Evolutionary conservation across 1,140 invertebrate species (phyloP).

Genomic region (Drosophila mojavensis): DNA sequence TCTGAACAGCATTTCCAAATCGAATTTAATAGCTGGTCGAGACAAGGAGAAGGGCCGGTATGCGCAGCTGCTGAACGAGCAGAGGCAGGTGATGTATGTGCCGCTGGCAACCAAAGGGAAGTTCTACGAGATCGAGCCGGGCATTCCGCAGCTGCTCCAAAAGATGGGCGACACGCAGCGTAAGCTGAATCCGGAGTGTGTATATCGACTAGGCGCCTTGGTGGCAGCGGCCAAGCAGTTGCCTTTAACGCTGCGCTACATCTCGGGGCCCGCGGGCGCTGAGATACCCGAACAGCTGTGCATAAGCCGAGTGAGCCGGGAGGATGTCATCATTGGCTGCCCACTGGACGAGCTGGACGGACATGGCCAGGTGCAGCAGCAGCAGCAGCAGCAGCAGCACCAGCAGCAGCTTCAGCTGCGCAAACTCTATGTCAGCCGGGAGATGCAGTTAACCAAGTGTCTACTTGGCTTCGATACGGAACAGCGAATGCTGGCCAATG

Average conservation of each 20-base stretch:
- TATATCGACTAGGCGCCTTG: conserved; percentile 74
- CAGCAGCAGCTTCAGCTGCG: conserved; percentile 62
- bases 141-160: conserved; percentile 79
- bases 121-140: conserved; percentile 82
- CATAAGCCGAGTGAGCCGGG: conserved; percentile 72
- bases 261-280: conserved; percentile 62
- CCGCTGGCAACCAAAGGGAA: conserved; percentile 81
- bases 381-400: conserved; percentile 36
- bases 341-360: conserved; percentile 78
- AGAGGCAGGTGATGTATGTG: conserved; percentile 81
- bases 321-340: conserved; percentile 79
- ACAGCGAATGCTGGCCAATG: conserved; percentile 86
- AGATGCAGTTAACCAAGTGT: conserved; percentile 85
- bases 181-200: conserved; percentile 83
- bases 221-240: conserved; percentile 67
- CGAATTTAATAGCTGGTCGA: conserved; percentile 40
- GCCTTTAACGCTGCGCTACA: conserved; percentile 75
- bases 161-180: conserved; percentile 64
- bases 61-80: conserved; percentile 80
- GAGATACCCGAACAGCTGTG: conserved; percentile 78
- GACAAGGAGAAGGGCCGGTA: conserved; percentile 83
- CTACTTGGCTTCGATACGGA: conserved; percentile 86
- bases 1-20: conserved; percentile 23
- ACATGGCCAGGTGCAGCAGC: conserved; percentile 34
- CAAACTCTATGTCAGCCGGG: conserved; percentile 85